A percentile compares a stretch with the other conserved stretches of the same genome.
phyloP scores from a whole-genome alignment of 2,113 vertebrate genomes.

The Protobothrops flavoviridis region DNA sequence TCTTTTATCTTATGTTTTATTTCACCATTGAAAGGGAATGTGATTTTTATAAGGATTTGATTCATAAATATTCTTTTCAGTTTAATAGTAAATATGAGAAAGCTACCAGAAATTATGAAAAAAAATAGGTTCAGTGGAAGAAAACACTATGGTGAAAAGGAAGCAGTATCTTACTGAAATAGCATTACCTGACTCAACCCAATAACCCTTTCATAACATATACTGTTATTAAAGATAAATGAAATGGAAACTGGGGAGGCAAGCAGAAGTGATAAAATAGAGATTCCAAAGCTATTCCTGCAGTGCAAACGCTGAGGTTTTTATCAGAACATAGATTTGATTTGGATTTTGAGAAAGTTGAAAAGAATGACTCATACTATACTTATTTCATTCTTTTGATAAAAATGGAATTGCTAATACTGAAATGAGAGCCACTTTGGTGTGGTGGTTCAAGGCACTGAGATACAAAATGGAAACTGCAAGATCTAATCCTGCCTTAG shows the following conservation, averaged over 20 bases:
- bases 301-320: background rate
- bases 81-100: background rate
- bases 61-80: background rate
- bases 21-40: conserved; percentile 5
- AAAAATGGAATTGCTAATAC: background rate
- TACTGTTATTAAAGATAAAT: conserved; percentile 32
- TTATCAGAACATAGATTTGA: background rate
- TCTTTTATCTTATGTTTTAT: background rate
- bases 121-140: background rate
- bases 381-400: background rate
- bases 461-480: background rate
- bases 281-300: background rate
- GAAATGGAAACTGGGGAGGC: conserved; percentile 20
- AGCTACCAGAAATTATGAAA: conserved; percentile 12
- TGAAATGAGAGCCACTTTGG: background rate
- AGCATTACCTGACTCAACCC: background rate
- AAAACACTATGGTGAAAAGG: background rate
- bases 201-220: background rate
- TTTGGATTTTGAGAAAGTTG: conserved; percentile 12
- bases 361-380: conserved; percentile 9
- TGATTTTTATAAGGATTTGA: background rate
- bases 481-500: background rate
- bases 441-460: background rate
- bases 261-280: conserved; percentile 26
- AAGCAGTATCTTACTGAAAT: background rate